Conservation (phyloP, 1,140 invertebrate species). For the Xylocopa sonorina region DNA sequence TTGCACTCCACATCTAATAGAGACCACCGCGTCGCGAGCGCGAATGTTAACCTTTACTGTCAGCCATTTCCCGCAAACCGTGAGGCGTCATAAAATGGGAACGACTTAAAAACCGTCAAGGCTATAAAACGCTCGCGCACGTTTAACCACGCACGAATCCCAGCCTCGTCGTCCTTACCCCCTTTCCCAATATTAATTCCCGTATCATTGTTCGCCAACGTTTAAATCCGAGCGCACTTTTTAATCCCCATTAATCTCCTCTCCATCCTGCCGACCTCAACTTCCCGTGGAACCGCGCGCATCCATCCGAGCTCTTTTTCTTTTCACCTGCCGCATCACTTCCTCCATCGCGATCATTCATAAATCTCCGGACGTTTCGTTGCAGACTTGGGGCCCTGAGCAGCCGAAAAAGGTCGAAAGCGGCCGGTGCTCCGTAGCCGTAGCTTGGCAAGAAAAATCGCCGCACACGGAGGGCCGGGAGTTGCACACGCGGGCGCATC, state of each 20-base stretch:
- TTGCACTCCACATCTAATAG: constrained; percentile 21
- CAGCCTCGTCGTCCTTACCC: too few relatives aligned
- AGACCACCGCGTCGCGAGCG: constrained; percentile 45
- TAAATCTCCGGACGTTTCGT: constrained; percentile 5
- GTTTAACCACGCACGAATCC: too few relatives aligned
- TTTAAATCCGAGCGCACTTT: too few relatives aligned
- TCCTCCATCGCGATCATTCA: background rate
- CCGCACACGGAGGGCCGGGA: constrained; percentile 70
- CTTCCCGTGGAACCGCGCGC: too few relatives aligned
- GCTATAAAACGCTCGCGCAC: constrained; percentile 16
- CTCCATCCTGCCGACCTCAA: too few relatives aligned
- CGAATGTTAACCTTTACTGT: constrained; percentile 34
- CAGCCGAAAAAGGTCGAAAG: background rate
- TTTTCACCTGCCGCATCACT: background rate
- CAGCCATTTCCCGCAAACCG: constrained; percentile 19
- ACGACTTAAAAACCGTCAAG: constrained; percentile 34
- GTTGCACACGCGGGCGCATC: constrained; percentile 52
- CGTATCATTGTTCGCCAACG: too few relatives aligned
- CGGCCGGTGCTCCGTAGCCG: background rate
- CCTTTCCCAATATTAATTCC: too few relatives aligned
- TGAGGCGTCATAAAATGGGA: constrained; percentile 46
- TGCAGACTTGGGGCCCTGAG: too few relatives aligned
- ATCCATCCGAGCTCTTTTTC: too few relatives aligned
- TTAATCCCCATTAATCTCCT: too few relatives aligned
- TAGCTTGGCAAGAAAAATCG: constrained; percentile 69